Evolutionary conservation across 2,888 invertebrate species (phyloP).

Genomic region (Crocallis elinguaria): DNA sequence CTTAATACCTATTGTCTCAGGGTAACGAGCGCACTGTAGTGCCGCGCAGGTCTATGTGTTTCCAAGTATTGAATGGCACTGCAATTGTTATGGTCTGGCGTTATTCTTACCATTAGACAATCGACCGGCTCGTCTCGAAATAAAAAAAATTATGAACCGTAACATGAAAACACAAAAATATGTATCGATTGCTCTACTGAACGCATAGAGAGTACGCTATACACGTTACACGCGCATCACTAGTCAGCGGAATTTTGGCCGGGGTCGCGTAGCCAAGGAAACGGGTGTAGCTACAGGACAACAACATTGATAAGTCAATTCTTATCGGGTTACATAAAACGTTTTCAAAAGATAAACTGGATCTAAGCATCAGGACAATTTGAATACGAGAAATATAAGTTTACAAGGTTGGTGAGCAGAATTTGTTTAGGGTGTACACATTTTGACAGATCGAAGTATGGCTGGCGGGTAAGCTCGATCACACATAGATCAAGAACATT

Average conservation of each 20-base stretch:
- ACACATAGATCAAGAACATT: slow-evolving; percentile 21
- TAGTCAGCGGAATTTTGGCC: slow-evolving; percentile 51
- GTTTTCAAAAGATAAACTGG: slow-evolving; percentile 35
- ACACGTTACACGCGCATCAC: slow-evolving; percentile 36
- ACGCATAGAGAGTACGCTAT: slow-evolving; percentile 3
- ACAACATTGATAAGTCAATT: slow-evolving; percentile 75
- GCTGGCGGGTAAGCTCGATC: slow-evolving; percentile 74
- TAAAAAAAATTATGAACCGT: too few relatives aligned
- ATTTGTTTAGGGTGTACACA: slow-evolving; percentile 43
- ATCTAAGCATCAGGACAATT: slow-evolving; percentile 1
- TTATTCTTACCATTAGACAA: too few relatives aligned
- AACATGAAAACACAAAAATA: too few relatives aligned
- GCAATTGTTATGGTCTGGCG: too few relatives aligned
- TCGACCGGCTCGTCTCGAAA: too few relatives aligned
- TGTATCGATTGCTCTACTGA: not conserved
- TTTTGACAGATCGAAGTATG: slow-evolving; percentile 76
- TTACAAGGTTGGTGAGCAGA: slow-evolving; percentile 29
- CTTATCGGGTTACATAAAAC: slow-evolving; percentile 72
- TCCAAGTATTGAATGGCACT: too few relatives aligned
- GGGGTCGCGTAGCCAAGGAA: slow-evolving; percentile 80
- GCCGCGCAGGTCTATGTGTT: too few relatives aligned
- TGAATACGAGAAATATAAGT: not conserved
- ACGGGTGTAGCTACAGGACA: slow-evolving; percentile 82
- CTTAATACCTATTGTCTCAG: too few relatives aligned
- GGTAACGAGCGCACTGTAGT: too few relatives aligned